Conservation (phyloP, 2,113 vertebrate genomes). For the Poecile atricapillus region DNA sequence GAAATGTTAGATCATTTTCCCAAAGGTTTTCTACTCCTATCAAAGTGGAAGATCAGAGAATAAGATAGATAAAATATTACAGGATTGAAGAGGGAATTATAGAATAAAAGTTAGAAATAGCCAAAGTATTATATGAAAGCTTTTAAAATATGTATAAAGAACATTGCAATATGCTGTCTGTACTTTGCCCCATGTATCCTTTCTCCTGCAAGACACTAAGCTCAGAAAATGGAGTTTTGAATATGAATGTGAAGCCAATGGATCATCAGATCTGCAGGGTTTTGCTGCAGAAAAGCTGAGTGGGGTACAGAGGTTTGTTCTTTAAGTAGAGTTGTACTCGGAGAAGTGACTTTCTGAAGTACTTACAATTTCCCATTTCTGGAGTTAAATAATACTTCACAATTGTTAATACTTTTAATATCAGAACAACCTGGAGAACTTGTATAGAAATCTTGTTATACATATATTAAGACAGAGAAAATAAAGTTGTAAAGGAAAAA, state of each 20-base stretch:
- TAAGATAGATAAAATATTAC: conserved; percentile 35
- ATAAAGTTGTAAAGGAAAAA: neutral
- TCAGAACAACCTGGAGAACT: neutral
- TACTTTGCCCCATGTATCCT: neutral
- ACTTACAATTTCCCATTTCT: neutral
- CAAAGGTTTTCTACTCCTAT: conserved; percentile 28
- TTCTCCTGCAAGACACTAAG: conserved; percentile 18
- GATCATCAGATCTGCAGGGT: neutral
- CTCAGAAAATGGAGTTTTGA: neutral
- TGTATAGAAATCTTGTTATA: neutral
- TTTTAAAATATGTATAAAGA: conserved; percentile 53
- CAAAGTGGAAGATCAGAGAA: conserved; percentile 51
- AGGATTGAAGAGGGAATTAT: conserved; percentile 10
- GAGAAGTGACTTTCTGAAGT: neutral
- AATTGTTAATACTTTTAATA: neutral
- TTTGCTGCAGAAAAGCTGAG: neutral
- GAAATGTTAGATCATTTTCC: conserved; percentile 20
- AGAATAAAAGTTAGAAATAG: conserved; percentile 12
- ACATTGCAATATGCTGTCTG: conserved; percentile 38
- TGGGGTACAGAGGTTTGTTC: neutral
- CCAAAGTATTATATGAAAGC: conserved; percentile 15
- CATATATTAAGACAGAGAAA: neutral
- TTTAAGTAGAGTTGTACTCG: neutral
- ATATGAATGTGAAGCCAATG: neutral
- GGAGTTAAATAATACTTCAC: neutral